Evolutionary conservation across 1,140 invertebrate species (phyloP).

Genomic region (Sycophila sp.): DNA sequence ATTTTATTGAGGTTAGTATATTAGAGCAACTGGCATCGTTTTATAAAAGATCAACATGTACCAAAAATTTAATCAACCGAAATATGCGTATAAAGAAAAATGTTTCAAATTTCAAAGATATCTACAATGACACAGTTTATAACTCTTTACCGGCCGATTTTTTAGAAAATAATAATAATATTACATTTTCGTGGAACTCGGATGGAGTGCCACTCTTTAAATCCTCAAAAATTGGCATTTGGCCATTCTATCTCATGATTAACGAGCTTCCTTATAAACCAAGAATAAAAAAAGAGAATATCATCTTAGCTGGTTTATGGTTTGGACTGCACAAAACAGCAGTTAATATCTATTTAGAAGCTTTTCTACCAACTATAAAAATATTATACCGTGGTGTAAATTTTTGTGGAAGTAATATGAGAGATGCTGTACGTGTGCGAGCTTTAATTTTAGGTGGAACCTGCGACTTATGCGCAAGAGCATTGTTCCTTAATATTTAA

Average conservation of each 20-base stretch:
- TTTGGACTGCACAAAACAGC: slow-evolving; percentile 7
- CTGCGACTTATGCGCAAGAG: neutral
- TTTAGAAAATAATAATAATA: neutral
- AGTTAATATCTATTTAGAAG: neutral
- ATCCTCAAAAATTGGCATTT: neutral
- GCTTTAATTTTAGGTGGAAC: neutral
- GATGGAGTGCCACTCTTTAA: too few relatives aligned
- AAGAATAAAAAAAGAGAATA: slow-evolving; percentile 38
- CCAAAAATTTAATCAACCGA: neutral
- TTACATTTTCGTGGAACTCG: neutral
- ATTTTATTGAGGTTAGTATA: too few relatives aligned
- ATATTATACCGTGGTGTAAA: too few relatives aligned
- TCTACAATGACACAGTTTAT: neutral
- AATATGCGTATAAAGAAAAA: slow-evolving; percentile 14
- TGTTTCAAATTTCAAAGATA: slow-evolving; percentile 11
- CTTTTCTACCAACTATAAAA: neutral
- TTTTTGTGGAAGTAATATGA: neutral
- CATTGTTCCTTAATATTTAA: slow-evolving; percentile 25
- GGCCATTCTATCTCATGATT: slow-evolving; percentile 10
- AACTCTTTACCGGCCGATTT: neutral
- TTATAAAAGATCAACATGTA: neutral
- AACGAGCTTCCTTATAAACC: too few relatives aligned
- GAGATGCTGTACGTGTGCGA: neutral
- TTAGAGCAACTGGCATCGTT: too few relatives aligned
- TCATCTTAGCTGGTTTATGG: slow-evolving; percentile 40